These are phyloP conservation scores for Regulus satrapa DNA, from an alignment of 2,113 vertebrate genomes.

Conservation along the genomic window DNA sequence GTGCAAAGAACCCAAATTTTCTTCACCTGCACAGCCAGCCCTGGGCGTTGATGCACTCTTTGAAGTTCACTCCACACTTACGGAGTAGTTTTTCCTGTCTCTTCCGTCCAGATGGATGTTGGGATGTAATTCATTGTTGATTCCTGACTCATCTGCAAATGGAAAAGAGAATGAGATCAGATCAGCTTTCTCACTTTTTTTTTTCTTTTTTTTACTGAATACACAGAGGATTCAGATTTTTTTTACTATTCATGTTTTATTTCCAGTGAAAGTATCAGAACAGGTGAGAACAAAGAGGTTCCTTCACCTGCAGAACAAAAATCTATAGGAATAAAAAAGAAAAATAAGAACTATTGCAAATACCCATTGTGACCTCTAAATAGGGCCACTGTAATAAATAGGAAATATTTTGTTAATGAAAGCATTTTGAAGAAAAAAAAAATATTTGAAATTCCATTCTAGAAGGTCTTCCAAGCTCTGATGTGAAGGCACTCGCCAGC, in stretches of 20 bases:
- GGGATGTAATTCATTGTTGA: background rate
- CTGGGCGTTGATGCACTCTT: rapidly evolving
- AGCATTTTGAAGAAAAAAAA: background rate
- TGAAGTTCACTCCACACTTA: background rate
- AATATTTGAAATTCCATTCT: background rate
- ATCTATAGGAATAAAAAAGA: background rate
- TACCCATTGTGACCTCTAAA: background rate
- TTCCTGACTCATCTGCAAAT: background rate
- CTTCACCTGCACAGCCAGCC: rapidly evolving
- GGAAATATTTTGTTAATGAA: background rate
- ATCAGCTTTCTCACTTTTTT: too few species aligned
- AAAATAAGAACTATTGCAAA: background rate
- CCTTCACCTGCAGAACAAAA: background rate
- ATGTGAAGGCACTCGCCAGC: background rate
- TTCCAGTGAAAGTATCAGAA: background rate
- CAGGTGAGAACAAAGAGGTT: background rate
- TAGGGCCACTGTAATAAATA: background rate
- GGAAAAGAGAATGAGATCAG: background rate
- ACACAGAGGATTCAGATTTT: background rate
- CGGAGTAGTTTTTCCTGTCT: background rate
- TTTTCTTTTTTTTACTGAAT: too few species aligned
- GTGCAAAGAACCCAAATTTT: background rate
- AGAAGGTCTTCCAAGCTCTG: background rate
- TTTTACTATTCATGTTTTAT: background rate
- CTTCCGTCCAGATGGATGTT: background rate